phyloP scores from a whole-genome alignment of 2,888 invertebrate species.

The Lomographa bimaculata region DNA sequence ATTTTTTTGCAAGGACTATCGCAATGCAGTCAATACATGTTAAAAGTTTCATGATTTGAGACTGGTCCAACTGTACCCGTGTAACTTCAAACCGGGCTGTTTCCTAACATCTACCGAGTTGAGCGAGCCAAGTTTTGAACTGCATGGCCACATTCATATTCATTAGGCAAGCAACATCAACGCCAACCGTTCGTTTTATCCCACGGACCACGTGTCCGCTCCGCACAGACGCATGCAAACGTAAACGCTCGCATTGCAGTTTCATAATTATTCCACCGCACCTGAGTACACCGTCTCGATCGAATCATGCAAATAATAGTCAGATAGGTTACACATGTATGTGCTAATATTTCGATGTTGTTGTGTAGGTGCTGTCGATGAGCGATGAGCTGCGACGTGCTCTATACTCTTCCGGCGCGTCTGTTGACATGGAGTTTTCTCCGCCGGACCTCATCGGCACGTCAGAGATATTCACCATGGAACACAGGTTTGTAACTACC shows the following conservation, averaged over 20 bases:
- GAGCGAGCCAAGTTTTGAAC: no score
- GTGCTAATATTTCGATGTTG: constrained; percentile 18
- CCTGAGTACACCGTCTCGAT: constrained; percentile 12
- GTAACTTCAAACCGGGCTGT: no score
- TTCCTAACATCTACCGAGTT: no score
- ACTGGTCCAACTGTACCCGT: no score
- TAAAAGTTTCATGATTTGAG: no score
- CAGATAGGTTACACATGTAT: no score
- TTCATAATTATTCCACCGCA: constrained; percentile 3
- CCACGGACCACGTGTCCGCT: constrained; percentile 5
- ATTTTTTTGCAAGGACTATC: no score
- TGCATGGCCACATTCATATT: no score
- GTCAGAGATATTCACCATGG: constrained; percentile 95
- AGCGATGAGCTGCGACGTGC: constrained; percentile 95
- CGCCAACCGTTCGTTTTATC: no score
- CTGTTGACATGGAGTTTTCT: constrained; percentile 93
- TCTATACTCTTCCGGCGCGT: constrained; percentile 89
- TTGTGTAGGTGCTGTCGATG: constrained; percentile 93
- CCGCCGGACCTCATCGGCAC: constrained; percentile 95
- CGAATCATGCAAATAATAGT: no score
- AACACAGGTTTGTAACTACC: constrained; percentile 88
- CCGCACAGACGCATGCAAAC: constrained; percentile 1
- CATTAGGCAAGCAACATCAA: no score
- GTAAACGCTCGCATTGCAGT: constrained; percentile 8
- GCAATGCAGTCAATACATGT: no score